Evolutionary conservation across 1,140 invertebrate genomes (phyloP).

Genomic region (Bilobella aurantiaca): DNA sequence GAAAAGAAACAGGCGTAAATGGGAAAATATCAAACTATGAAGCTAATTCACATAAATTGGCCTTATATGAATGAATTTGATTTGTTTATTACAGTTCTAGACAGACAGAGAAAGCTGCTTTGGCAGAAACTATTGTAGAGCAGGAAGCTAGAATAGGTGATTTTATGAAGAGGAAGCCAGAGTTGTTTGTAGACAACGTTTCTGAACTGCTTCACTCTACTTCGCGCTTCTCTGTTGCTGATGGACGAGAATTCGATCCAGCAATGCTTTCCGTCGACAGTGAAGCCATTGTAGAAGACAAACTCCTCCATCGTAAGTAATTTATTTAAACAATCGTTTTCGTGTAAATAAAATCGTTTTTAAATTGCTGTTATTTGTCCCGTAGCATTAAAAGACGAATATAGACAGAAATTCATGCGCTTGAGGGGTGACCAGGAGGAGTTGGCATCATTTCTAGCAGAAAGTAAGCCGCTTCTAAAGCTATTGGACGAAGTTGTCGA

Average conservation of each 20-base stretch:
- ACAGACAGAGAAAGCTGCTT: background rate
- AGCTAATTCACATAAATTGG: too few species aligned
- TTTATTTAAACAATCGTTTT: background rate
- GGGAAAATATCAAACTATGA: too few species aligned
- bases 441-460: background rate
- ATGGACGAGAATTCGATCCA: background rate
- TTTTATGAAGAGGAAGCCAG: background rate
- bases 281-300: background rate
- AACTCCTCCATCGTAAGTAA: background rate
- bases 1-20: too few species aligned
- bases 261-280: background rate
- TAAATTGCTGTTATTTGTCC: background rate
- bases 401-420: background rate
- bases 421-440: background rate
- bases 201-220: background rate
- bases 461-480: background rate
- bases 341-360: background rate
- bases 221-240: background rate
- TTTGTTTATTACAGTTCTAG: background rate
- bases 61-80: background rate
- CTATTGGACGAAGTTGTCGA: background rate
- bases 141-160: background rate
- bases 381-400: background rate
- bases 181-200: background rate
- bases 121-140: background rate